A percentile compares a stretch with the other conserved stretches of the same genome.
phyloP scores from a whole-genome alignment of 2,797 vertebrate genomes.

The Lagorchestes hirsutus region DNA sequence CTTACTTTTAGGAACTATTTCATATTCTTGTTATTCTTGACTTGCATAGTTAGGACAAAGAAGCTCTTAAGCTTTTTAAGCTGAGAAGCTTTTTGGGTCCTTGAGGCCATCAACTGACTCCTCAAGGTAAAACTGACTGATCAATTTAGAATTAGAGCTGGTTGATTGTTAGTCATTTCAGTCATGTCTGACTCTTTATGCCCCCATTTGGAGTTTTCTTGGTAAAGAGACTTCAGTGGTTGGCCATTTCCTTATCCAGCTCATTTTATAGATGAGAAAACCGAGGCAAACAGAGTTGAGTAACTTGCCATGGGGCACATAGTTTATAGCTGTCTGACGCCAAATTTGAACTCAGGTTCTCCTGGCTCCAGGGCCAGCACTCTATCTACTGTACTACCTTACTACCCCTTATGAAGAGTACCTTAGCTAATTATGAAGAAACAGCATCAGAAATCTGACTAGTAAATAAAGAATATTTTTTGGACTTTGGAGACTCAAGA shows the following conservation, averaged over 20 bases:
- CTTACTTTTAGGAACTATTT: background rate
- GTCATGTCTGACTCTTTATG: background rate
- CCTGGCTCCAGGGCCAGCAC: background rate
- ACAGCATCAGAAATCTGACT: background rate
- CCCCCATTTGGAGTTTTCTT: background rate
- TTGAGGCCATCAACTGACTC: background rate
- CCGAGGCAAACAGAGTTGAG: background rate
- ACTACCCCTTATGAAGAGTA: background rate
- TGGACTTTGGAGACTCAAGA: background rate
- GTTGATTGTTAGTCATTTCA: too few species aligned
- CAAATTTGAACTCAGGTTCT: background rate
- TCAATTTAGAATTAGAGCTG: background rate
- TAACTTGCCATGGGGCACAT: background rate
- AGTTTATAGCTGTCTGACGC: background rate
- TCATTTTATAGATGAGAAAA: background rate
- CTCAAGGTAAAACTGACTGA: background rate
- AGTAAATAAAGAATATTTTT: background rate
- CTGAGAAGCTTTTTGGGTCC: background rate
- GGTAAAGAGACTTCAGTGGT: background rate
- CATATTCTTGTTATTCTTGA: background rate
- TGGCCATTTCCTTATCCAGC: background rate
- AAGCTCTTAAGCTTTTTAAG: background rate
- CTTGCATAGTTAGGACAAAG: background rate
- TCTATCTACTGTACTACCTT: background rate
- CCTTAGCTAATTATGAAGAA: background rate